Evolutionary conservation across 2,888 invertebrate species (phyloP), one percentile per base, ranked within the genome.

Genomic region (Neoascia interrupta): DNA sequence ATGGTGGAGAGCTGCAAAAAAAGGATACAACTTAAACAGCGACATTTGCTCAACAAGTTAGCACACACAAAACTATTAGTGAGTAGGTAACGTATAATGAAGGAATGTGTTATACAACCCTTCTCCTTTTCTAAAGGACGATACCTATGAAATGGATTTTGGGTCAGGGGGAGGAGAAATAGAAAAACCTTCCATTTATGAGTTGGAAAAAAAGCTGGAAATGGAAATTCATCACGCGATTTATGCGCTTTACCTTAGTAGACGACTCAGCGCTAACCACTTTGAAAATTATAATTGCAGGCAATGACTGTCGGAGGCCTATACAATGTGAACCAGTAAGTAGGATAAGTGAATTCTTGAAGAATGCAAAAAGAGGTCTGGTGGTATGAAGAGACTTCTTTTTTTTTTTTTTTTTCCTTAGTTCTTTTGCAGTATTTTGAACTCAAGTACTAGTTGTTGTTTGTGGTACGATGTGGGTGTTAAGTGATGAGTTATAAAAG

Each of bases 21-120:
- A 60, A 45, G 61, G 47, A 51, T 39, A 19, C 34, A 51, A 11
- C 19, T 19, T 68, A 63, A 75, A 69, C 68, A 75, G 74, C 61
- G 49, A 56, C 56, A 69, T 75, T 63, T 75, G 63, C 51, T 75
- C 69, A 75, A 75, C 75, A 69, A 69, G 75, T 75, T 75, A 68
- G 56, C 69, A 37, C 68, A 49, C 41, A 69, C 15, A 75, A 54
- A 56, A 41, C 64, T 66, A 66, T 73, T 60, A 66, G 39, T 31
- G 23, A n/a, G 11, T 10, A 6, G 31, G 23, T 31, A 41, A 56
- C 16, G 61, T 41, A 39, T 68, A 73, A 73, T 66, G 45, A 66
- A 66, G 68, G 39, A 68, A 53, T 66, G 73, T 74, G 53, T 60
- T 74, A 39, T 60, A 66, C 61, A 51, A 66, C 43, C 56, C 39